Percentiles rank a stretch among this genome's conserved stretches.
phyloP scores from a whole-genome alignment of 1,140 invertebrate species.

The Micrasema longulum region DNA sequence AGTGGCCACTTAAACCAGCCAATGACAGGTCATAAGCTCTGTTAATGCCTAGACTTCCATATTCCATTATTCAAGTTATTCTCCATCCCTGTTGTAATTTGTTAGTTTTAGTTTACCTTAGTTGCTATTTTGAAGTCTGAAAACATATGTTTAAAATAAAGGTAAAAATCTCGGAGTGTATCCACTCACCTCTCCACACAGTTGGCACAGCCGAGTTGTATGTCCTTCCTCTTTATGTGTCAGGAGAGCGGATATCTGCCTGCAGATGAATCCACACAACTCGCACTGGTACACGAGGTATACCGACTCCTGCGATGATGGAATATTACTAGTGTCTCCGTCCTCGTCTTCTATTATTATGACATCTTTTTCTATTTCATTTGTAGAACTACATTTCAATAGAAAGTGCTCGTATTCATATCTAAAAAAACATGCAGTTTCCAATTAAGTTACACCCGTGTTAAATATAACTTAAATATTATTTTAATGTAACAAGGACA shows the following conservation, averaged over 20 bases:
- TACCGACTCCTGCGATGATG: background rate
- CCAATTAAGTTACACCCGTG: too few relatives aligned
- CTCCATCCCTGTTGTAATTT: too few relatives aligned
- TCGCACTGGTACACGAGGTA: constrained; percentile 24
- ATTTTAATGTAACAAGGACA: too few relatives aligned
- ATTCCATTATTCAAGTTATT: too few relatives aligned
- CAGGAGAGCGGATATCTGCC: background rate
- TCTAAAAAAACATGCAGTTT: constrained; percentile 22
- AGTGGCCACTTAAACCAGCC: too few relatives aligned
- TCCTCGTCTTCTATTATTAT: background rate
- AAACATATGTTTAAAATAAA: too few relatives aligned
- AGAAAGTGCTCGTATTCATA: constrained; percentile 36
- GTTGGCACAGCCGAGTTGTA: constrained; percentile 28
- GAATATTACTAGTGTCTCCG: background rate
- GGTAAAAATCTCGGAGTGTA: too few relatives aligned
- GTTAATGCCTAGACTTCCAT: too few relatives aligned
- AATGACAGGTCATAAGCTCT: too few relatives aligned
- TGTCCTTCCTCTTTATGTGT: constrained; percentile 15
- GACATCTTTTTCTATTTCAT: background rate
- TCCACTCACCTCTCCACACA: constrained; percentile 45
- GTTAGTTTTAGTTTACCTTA: too few relatives aligned
- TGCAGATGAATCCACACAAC: constrained; percentile 2
- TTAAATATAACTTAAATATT: too few relatives aligned
- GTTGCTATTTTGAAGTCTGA: too few relatives aligned
- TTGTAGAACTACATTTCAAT: constrained; percentile 6